Evolutionary conservation across 2,888 invertebrate species (phyloP).

Genomic region (Cephus spinipes): DNA sequence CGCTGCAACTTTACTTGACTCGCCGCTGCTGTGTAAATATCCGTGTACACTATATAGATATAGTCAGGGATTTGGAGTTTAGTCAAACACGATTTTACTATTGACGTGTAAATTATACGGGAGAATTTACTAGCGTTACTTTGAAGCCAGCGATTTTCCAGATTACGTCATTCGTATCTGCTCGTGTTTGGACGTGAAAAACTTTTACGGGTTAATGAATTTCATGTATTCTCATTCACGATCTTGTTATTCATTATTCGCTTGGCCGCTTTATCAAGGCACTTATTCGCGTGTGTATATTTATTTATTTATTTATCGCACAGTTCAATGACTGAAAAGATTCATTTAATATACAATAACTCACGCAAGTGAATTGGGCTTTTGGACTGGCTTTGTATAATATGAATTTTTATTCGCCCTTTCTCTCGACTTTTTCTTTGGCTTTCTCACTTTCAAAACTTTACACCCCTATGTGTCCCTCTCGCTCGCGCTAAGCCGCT

Average conservation of each 20-base stretch:
- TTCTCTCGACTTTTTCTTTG: not conserved
- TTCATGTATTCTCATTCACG: not conserved
- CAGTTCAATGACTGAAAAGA: not conserved
- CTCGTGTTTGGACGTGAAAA: not conserved
- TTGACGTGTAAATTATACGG: not conserved
- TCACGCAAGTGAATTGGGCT: not conserved
- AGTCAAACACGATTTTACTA: not conserved
- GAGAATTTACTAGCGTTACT: not conserved
- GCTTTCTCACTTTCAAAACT: not conserved
- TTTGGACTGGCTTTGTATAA: not conserved
- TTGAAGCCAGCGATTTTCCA: accelerated
- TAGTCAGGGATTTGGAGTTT: not conserved
- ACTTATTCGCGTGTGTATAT: not conserved
- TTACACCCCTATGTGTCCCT: no score
- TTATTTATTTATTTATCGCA: not conserved
- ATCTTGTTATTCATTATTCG: not conserved
- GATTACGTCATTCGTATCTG: not conserved
- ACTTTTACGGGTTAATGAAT: not conserved
- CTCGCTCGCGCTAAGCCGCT: not conserved
- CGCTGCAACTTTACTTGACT: not conserved
- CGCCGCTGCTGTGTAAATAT: not conserved
- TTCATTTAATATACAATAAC: not conserved
- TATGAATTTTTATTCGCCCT: not conserved
- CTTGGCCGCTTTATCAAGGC: not conserved
- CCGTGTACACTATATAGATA: not conserved